phyloP scores from a whole-genome alignment of 2,113 vertebrate genomes.

The Melanerpes formicivorus region DNA sequence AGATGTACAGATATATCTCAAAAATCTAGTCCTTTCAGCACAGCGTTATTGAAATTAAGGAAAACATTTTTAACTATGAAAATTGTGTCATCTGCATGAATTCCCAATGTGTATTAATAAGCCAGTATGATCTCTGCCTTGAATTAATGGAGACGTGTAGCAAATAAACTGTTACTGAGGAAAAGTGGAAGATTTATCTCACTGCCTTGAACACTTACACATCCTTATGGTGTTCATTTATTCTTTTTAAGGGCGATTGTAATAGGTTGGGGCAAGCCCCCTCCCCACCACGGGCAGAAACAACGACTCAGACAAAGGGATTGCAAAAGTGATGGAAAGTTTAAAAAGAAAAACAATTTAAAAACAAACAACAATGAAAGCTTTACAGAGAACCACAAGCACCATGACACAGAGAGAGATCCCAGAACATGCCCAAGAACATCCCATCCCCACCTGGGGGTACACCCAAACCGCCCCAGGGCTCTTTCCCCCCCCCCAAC shows the following conservation, averaged over 20 bases:
- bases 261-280: no score
- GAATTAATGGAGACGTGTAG: constrained; percentile 1
- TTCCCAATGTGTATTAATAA: constrained; percentile 10
- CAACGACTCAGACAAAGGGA: no score
- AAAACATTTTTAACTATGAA: background rate
- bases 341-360: no score
- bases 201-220: constrained; percentile 5
- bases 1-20: background rate
- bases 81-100: background rate
- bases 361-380: no score
- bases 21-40: background rate
- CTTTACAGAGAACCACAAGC: no score
- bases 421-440: no score
- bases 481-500: no score
- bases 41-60: background rate
- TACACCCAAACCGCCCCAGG: no score
- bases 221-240: constrained; percentile 3
- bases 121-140: background rate
- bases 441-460: no score
- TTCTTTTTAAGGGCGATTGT: constrained; percentile 28
- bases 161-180: constrained; percentile 8
- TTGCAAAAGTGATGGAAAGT: no score
- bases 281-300: no score
- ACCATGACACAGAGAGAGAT: no score
- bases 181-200: constrained; percentile 26